Conservation (phyloP, 35 echinoderm and acorn worm species). For the Strongylocentrotus purpuratus region DNA sequence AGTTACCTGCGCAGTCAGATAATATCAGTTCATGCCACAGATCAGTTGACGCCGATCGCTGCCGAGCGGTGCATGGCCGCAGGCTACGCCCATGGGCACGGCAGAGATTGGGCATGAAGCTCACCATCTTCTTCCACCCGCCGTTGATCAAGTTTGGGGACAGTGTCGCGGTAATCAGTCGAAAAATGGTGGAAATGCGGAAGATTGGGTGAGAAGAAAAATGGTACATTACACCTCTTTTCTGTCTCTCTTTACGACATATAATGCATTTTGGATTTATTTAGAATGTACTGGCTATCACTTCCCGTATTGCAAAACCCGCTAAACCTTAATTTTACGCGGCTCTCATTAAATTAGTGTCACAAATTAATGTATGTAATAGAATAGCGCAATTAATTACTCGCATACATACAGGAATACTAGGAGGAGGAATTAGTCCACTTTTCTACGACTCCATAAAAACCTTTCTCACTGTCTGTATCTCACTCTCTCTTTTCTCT, state of each 20-base stretch:
- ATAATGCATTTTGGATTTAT: conserved; percentile 8
- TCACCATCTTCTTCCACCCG: neutral
- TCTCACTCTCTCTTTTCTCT: neutral
- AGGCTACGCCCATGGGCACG: conserved; percentile 19
- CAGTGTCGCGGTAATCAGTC: conserved; percentile 22
- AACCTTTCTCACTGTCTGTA: neutral
- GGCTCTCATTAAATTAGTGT: neutral
- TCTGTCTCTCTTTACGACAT: neutral
- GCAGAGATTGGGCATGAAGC: conserved; percentile 35
- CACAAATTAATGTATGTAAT: conserved; percentile 35
- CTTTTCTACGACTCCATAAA: neutral
- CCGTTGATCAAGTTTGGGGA: conserved; percentile 42
- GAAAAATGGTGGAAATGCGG: conserved; percentile 17
- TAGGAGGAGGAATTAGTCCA: neutral
- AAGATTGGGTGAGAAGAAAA: neutral
- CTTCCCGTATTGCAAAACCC: neutral
- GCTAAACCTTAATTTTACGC: conserved; percentile 2
- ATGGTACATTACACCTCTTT: neutral
- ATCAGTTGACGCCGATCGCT: conserved; percentile 43
- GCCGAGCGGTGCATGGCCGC: neutral
- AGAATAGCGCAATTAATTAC: conserved; percentile 38
- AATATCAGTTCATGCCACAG: conserved; percentile 9
- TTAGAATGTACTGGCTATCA: neutral
- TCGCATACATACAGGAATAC: neutral
- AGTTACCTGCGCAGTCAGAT: conserved; percentile 45